A percentile compares a stretch with the other conserved stretches of the same genome.
Evolutionary conservation across 2,113 vertebrate genomes (phyloP).

Genomic region (Thryonomys swinderianus): DNA sequence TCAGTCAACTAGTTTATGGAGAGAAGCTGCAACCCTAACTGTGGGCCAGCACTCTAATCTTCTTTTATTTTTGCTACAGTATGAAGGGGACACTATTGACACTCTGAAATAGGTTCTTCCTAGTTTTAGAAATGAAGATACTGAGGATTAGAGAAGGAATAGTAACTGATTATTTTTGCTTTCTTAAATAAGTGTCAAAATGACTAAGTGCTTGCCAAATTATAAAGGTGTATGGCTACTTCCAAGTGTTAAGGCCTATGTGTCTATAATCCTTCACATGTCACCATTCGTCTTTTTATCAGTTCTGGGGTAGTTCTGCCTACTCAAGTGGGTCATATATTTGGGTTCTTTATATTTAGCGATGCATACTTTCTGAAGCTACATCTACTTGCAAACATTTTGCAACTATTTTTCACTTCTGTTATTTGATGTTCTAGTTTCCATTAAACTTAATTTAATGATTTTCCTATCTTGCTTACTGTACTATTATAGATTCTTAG

Average conservation of each 20-base stretch:
- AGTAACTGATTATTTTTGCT: background rate
- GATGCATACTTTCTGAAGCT: slow-evolving; percentile 2
- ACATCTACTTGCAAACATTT: background rate
- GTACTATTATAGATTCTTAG: no score
- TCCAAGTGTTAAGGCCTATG: background rate
- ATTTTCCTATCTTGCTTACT: slow-evolving; percentile 9
- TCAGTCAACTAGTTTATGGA: background rate
- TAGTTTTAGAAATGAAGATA: background rate
- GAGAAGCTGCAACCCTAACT: background rate
- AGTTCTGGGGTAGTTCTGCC: background rate
- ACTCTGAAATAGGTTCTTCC: background rate
- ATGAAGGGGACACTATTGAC: background rate
- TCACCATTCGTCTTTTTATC: background rate
- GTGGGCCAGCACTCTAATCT: background rate
- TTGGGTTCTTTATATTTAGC: background rate
- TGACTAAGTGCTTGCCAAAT: background rate
- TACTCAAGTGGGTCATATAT: background rate
- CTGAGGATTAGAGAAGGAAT: background rate
- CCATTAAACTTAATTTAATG: background rate
- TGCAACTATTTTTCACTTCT: slow-evolving; percentile 28
- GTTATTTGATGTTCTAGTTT: slow-evolving; percentile 1
- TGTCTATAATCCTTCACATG: background rate
- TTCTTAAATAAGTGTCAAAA: background rate
- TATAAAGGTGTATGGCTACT: background rate
- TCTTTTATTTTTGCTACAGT: background rate